Percentiles rank a stretch among this genome's conserved stretches.
phyloP scores from a whole-genome alignment of 2,888 invertebrate genomes.

The Caenorhabditis zanzibari region DNA sequence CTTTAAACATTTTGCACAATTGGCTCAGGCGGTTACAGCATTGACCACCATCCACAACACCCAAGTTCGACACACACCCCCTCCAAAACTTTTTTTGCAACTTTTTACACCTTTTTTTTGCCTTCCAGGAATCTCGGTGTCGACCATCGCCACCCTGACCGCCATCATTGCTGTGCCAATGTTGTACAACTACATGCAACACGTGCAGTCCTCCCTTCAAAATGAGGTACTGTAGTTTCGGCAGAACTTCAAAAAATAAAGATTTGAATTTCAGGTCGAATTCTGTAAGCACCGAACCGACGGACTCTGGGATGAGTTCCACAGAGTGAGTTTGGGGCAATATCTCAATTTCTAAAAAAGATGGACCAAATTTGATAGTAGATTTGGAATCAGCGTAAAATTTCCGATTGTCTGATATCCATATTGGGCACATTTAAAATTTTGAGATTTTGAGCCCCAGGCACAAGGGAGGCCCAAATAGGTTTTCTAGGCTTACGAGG shows the following conservation, averaged over 20 bases:
- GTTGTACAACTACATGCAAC: conserved; percentile 83
- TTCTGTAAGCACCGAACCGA: conserved; percentile 78
- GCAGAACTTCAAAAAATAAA: neutral
- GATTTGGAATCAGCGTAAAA: neutral
- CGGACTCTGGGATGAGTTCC: conserved; percentile 78
- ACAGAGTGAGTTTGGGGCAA: conserved; percentile 57
- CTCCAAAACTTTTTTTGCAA: too few relatives aligned
- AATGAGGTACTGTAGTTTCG: conserved; percentile 71
- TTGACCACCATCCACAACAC: too few relatives aligned
- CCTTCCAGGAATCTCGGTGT: conserved; percentile 63
- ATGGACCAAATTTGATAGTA: too few relatives aligned
- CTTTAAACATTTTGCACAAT: neutral
- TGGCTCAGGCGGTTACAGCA: neutral
- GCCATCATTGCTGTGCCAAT: conserved; percentile 82
- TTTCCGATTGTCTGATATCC: too few relatives aligned
- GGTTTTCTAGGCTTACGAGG: too few relatives aligned
- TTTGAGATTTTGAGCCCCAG: too few relatives aligned
- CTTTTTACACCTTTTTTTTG: neutral
- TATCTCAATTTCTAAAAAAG: too few relatives aligned
- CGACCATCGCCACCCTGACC: conserved; percentile 79
- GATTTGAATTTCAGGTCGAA: conserved; percentile 64
- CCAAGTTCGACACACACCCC: too few relatives aligned
- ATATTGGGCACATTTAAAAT: too few relatives aligned
- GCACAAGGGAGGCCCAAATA: too few relatives aligned
- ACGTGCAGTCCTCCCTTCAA: conserved; percentile 81